Evolutionary conservation across 2,888 invertebrate genomes (phyloP), one percentile per base, ranked within the genome.

Genomic region (Drosophila antonietae): DNA sequence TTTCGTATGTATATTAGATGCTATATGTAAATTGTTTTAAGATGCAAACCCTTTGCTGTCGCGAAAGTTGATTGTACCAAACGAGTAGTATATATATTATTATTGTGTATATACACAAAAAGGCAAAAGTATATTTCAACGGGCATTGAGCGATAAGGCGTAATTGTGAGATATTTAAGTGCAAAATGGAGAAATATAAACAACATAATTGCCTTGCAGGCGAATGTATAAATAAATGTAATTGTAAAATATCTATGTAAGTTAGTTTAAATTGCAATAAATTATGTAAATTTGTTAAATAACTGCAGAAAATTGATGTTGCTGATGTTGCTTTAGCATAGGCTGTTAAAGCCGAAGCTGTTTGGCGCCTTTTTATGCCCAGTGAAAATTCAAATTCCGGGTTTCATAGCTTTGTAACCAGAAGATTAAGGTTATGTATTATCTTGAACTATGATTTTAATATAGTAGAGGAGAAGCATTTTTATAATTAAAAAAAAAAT

Each of bases 111-210:
- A 59, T 52, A 57, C 28, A 49, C 23, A 28, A 28, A 28, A 28
- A 1, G 28, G 7, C 23, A 58, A 12, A 15, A n/a, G 2, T 12
- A 10, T 67, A 33, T 46, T 63, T 53, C 39, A 43, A 43, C 44
- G 43, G 35, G 35, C 23, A 28, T 43, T 35, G 8, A 62, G 62
- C 47, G 43, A 66, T 73, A 58, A 68, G 78, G 35, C 28, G 15
- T 33, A 44, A n/a, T 49, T 57, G 35, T 41, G 15, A 14, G 8
- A 52, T 37, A 67, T 43, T 60, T 41, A 59, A 59, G 35, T 35
- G 44, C 10, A 15, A 35, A 64, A 46, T 53, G 28, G 23, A 39
- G n/a, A 28, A 20, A 33, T 31, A 47, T n/a, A 49, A 28, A 8
- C 23, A 28, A 6, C 5, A 28, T 43, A 12, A 20, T n/a, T 35